Percentiles rank a stretch among this genome's conserved stretches.
Evolutionary conservation across 2,888 invertebrate genomes (phyloP).

Genomic region (Chouioia cunea): DNA sequence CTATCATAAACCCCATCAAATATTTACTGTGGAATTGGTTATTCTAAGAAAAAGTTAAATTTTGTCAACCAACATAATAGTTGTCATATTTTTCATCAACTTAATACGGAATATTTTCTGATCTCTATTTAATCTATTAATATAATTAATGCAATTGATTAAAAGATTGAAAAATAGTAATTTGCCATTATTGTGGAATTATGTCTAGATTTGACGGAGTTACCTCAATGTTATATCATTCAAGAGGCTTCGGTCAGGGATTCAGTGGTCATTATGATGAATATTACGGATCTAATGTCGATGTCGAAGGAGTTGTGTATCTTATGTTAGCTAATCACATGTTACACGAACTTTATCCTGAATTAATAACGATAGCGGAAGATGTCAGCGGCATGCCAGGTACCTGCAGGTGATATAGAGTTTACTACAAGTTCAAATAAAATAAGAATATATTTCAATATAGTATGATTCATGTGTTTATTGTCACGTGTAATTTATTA

Average conservation of each 20-base stretch:
- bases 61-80: too few relatives aligned
- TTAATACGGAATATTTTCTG: too few relatives aligned
- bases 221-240: slow-evolving; percentile 98
- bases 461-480: too few relatives aligned
- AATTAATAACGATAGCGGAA: slow-evolving; percentile 95
- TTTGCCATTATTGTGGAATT: background rate
- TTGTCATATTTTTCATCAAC: too few relatives aligned
- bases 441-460: too few relatives aligned
- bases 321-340: slow-evolving; percentile 94
- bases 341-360: slow-evolving; percentile 82
- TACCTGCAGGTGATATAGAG: slow-evolving; percentile 73
- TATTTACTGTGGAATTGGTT: too few relatives aligned
- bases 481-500: too few relatives aligned
- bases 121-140: too few relatives aligned
- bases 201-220: slow-evolving; percentile 93
- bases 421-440: background rate
- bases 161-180: too few relatives aligned
- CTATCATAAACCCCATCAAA: too few relatives aligned
- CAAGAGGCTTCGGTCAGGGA: slow-evolving; percentile 92
- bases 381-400: slow-evolving; percentile 99
- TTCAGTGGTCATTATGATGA: slow-evolving; percentile 96
- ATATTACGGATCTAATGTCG: slow-evolving; percentile 96
- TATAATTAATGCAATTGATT: too few relatives aligned
- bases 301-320: slow-evolving; percentile 95
- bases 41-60: too few relatives aligned